Evolutionary conservation across 2,797 vertebrate species (phyloP).

Genomic region (Pipistrellus nathusii): DNA sequence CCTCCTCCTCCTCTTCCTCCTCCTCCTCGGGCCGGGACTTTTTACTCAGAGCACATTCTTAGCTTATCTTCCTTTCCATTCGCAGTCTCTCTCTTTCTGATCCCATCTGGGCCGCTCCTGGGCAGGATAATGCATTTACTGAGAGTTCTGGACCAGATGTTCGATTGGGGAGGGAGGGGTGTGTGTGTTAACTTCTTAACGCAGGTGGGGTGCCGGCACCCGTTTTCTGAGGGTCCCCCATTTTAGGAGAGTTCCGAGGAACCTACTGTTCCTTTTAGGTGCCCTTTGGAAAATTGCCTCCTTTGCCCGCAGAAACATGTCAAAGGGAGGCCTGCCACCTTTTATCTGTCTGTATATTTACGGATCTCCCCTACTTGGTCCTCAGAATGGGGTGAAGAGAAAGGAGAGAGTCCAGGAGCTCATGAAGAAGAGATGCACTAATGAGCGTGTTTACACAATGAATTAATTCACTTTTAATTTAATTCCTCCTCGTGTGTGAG

Average conservation of each 20-base stretch:
- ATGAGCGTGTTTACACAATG: conserved; percentile 89
- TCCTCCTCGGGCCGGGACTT: conserved; percentile 23
- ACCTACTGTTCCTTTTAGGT: conserved; percentile 26
- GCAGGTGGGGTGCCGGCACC: conserved; percentile 22
- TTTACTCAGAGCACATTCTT: conserved; percentile 77
- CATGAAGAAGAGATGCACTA: conserved; percentile 90
- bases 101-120: conserved; percentile 69
- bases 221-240: conserved; percentile 11
- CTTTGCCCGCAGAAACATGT: conserved; percentile 57
- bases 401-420: conserved; percentile 79
- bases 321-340: not conserved
- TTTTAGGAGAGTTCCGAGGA: conserved; percentile 21
- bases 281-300: conserved; percentile 26
- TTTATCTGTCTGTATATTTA: conserved; percentile 38
- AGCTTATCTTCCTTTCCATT: conserved; percentile 66
- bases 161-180: not conserved
- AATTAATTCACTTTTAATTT: conserved; percentile 88
- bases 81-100: conserved; percentile 58
- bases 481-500: conserved; percentile 86
- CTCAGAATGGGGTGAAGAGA: conserved; percentile 72
- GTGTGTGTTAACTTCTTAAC: not conserved
- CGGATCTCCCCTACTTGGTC: conserved; percentile 57
- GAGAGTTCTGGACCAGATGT: conserved; percentile 58
- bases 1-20: not conserved
- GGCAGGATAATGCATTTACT: conserved; percentile 68